These are phyloP conservation scores for Vicugna pacos DNA, from an alignment of 2,113 vertebrate species.

Conservation along the genomic window DNA sequence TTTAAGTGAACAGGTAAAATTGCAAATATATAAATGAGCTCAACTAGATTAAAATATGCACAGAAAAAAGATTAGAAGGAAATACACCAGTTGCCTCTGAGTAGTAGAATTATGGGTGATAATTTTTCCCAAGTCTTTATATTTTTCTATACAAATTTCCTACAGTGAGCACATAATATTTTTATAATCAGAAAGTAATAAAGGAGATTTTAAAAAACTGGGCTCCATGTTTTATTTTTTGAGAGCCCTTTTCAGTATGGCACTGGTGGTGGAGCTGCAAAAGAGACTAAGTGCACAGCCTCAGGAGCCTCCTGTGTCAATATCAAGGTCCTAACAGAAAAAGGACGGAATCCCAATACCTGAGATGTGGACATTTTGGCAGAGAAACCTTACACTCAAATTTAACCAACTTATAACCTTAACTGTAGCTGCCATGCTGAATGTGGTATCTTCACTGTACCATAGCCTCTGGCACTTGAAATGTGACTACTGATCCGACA, in stretches of 20 bases:
- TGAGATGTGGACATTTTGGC: neutral
- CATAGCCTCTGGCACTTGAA: neutral
- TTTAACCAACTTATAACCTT: neutral
- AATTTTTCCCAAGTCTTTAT: neutral
- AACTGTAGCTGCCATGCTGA: neutral
- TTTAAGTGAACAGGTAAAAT: neutral
- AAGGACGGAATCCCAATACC: neutral
- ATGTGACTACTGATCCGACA: neutral
- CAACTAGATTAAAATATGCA: neutral
- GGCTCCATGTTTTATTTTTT: neutral
- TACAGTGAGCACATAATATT: neutral
- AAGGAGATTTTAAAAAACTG: neutral
- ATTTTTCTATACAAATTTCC: neutral
- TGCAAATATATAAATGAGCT: neutral
- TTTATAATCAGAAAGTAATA: conserved; percentile 6
- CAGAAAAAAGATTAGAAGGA: neutral
- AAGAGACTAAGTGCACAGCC: neutral
- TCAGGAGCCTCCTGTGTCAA: neutral
- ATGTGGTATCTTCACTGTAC: neutral
- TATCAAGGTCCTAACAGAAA: neutral
- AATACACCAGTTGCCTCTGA: neutral
- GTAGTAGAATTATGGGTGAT: neutral
- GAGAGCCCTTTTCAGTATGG: neutral
- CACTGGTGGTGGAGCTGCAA: neutral
- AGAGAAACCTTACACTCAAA: neutral